Evolutionary conservation across 2,888 invertebrate genomes (phyloP).

Genomic region (Crioceris asparagi): DNA sequence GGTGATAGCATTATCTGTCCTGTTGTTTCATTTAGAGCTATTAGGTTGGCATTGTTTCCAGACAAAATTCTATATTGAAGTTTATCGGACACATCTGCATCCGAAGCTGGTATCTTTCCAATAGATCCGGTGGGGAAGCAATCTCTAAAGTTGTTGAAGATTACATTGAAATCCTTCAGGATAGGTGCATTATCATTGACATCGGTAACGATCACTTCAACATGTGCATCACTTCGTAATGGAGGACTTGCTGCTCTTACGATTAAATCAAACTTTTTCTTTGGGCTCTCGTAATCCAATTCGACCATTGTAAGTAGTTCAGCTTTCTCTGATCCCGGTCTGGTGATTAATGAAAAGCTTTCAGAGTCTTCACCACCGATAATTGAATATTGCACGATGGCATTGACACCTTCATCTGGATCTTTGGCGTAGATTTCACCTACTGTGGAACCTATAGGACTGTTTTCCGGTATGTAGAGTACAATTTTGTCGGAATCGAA

Average conservation of each 20-base stretch:
- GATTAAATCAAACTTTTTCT: constrained; percentile 79
- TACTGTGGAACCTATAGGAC: constrained; percentile 89
- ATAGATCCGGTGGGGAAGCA: constrained; percentile 89
- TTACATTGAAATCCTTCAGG: constrained; percentile 69
- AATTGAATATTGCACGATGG: constrained; percentile 87
- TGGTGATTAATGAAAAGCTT: constrained; percentile 69
- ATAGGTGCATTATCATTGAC: constrained; percentile 92
- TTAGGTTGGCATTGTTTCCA: constrained; percentile 86
- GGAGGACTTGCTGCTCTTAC: constrained; percentile 88
- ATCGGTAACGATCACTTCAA: constrained; percentile 83
- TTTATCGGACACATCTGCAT: constrained; percentile 88
- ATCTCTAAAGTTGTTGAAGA: constrained; percentile 91
- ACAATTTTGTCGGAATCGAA: constrained; percentile 82
- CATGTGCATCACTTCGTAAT: constrained; percentile 75
- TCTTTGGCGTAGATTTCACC: constrained; percentile 84
- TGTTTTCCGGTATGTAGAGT: constrained; percentile 87
- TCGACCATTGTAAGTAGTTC: constrained; percentile 83
- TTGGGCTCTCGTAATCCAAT: constrained; percentile 90
- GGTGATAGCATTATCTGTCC: constrained; percentile 84
- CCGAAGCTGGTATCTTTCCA: constrained; percentile 84
- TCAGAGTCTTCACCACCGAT: constrained; percentile 87
- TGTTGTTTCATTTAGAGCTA: constrained; percentile 70
- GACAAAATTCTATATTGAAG: constrained; percentile 73
- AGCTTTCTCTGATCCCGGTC: constrained; percentile 75
- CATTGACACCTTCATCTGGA: constrained; percentile 86